Conservation (phyloP, 2,888 invertebrate species). For the Pachydiplax longipennis region DNA sequence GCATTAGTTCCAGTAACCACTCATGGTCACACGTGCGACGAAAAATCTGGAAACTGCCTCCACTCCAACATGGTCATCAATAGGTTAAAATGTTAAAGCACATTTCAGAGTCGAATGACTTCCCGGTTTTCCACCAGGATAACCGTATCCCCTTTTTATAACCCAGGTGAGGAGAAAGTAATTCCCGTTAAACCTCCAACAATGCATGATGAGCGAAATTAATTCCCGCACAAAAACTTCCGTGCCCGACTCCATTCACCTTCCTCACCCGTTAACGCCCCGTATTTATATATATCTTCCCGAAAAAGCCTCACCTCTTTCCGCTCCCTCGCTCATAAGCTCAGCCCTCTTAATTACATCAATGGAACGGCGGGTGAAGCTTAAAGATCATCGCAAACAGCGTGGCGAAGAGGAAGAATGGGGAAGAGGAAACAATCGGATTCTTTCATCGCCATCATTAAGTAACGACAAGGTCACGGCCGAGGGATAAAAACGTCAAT, state of each 20-base stretch:
- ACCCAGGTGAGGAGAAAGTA: neutral
- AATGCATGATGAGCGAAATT: neutral
- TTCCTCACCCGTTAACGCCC: neutral
- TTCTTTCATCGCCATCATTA: neutral
- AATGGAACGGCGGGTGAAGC: neutral
- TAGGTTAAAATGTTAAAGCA: neutral
- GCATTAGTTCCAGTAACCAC: too few relatives aligned
- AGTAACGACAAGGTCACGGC: neutral
- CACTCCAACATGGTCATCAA: neutral
- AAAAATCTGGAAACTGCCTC: neutral
- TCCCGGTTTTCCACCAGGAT: neutral
- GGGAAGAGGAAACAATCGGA: neutral
- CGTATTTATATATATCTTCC: neutral
- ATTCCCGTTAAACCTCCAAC: neutral
- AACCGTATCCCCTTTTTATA: neutral
- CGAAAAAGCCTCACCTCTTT: neutral
- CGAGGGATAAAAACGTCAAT: neutral
- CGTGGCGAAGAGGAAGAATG: neutral
- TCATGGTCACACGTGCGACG: too few relatives aligned
- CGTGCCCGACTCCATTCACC: constrained; percentile 2
- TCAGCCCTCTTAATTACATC: constrained; percentile 23
- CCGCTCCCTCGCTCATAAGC: neutral
- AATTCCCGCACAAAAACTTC: neutral
- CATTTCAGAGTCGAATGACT: neutral
- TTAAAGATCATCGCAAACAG: constrained; percentile 5